Base-by-base conservation (phyloP, 2,888 invertebrate genomes). In the Andrena camellia region DNA sequence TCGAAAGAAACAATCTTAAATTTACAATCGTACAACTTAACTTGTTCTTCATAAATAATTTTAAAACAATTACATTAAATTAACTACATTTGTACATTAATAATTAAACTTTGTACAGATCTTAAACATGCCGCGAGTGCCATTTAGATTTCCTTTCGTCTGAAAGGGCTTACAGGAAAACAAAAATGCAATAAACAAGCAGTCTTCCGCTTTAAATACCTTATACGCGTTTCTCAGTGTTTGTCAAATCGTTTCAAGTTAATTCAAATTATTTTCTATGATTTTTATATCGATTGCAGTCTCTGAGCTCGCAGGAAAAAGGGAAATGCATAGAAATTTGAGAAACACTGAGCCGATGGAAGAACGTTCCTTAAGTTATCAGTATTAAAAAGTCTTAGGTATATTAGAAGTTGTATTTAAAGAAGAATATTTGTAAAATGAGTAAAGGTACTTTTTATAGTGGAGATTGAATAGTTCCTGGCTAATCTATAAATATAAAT, bases 11-110 rank as follows among this genome's bases (percentile, higher is more conserved):
- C 59, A 10, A 62, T 69, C 35, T 75, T 35, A 17, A 62, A 63
- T 31, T 77, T 68, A 86, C 54, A 48, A 63, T 50, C 35, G 57
- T 26, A 1, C 57, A 23, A 13, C 0, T 31, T 78, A 78, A 63
- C 26, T 52, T 75, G 17, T 66, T 66, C 3, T 62, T 75, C 78
- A 87, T 86, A 86, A 86, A 85, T 87, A 87, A 87, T 73, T 73
- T 68, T 78, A 20, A 63, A 79, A 67, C 2, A 60, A 31, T 74
- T 76, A 75, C 23, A 17, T 60, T 59, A 76, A 67, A 7, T 68
- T 68, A 70, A 26, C 70, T 84, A 78, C 23, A 64, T 87, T 87
- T 87, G 87, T 87, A 87, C 87, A 84, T 82, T 76, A 68, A 68
- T 63, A 26, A 29, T 57, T 73, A 73, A 78, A 68, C 31, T 84